Percentiles rank a stretch among this genome's conserved stretches.
Conservation (phyloP, 2,797 vertebrate genomes). For the Chelon auratus region DNA sequence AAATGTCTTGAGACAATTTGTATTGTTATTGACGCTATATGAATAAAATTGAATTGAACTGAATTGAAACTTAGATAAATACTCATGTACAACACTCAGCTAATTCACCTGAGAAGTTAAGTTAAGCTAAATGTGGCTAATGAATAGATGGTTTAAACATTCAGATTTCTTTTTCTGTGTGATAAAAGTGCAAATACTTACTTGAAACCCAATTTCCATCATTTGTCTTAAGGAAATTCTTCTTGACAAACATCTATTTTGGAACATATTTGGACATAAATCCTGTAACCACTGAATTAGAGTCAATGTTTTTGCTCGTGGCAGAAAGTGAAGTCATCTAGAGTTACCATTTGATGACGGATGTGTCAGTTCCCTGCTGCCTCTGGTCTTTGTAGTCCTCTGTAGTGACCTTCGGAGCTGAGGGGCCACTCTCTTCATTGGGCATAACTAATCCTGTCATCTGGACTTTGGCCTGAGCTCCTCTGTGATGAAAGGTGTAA, state of each 20-base stretch:
- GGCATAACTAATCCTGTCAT: constrained; percentile 47
- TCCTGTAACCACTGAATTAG: not conserved
- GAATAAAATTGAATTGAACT: no score
- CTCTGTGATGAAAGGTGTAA: constrained; percentile 50
- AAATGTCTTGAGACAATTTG: no score
- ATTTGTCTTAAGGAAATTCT: not conserved
- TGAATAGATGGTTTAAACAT: not conserved
- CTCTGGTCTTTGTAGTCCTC: constrained; percentile 44
- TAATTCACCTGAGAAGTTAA: no score
- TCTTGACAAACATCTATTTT: not conserved
- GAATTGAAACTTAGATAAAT: no score
- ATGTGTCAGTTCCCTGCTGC: constrained; percentile 24
- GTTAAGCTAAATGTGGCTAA: no score
- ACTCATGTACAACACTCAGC: no score
- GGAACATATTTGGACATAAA: no score
- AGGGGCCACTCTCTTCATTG: constrained; percentile 54
- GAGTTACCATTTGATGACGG: constrained; percentile 25
- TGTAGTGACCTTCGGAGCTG: constrained; percentile 31
- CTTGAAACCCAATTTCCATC: not conserved
- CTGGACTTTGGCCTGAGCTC: constrained; percentile 47
- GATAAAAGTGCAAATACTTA: not conserved
- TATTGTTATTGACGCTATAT: no score
- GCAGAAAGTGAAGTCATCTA: not conserved
- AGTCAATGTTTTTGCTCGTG: constrained; percentile 17
- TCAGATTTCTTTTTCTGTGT: not conserved